Conservation (phyloP, 1,140 invertebrate genomes). For the Polyergus mexicanus region DNA sequence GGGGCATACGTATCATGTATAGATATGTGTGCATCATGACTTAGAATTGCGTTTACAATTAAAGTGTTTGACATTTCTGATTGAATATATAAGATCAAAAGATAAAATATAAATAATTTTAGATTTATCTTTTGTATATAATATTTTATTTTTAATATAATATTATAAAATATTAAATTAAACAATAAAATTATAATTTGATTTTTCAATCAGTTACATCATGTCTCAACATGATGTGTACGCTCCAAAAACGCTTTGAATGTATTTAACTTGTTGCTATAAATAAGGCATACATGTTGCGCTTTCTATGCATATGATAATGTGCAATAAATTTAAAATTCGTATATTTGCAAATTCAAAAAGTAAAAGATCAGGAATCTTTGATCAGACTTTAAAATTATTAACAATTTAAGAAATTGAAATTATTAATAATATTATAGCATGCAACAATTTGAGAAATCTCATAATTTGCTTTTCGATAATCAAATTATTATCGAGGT, state of each 20-base stretch:
- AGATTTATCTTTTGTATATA: no score
- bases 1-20: not conserved
- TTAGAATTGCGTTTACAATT: not conserved
- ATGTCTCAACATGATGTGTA: not conserved
- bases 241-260: not conserved
- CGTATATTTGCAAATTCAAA: not conserved
- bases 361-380: not conserved
- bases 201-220: not conserved
- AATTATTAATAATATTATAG: not conserved
- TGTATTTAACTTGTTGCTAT: not conserved
- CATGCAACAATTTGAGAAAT: not conserved
- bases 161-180: constrained; percentile 29
- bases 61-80: not conserved
- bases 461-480: not conserved
- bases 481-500: not conserved
- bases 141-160: no score
- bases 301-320: not conserved
- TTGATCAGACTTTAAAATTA: constrained; percentile 11
- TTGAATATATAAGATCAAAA: constrained; percentile 5
- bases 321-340: not conserved
- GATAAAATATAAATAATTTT: not conserved
- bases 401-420: not conserved
- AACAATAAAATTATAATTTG: not conserved
- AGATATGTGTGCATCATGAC: not conserved
- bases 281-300: constrained; percentile 16